phyloP scores from a whole-genome alignment of 2,888 invertebrate genomes.

The Dicycla oo region DNA sequence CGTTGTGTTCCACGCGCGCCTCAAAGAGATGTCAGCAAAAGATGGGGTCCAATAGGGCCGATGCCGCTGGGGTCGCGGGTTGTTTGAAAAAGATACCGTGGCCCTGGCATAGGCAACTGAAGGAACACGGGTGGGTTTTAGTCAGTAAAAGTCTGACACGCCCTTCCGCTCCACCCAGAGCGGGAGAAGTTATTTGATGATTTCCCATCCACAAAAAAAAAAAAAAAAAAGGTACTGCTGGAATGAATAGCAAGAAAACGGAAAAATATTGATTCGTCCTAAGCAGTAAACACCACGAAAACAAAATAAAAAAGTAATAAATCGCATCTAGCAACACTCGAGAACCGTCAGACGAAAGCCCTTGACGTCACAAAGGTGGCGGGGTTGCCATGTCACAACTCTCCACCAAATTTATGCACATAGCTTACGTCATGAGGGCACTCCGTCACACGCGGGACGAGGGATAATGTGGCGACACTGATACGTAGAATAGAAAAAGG shows the following conservation, averaged over 20 bases:
- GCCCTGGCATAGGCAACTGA: no score
- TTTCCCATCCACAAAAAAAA: no score
- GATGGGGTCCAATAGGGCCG: no score
- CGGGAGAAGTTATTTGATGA: no score
- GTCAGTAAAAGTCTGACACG: no score
- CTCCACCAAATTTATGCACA: constrained; percentile 86
- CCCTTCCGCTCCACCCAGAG: no score
- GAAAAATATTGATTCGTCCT: constrained; percentile 9
- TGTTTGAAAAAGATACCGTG: no score
- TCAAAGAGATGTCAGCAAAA: no score
- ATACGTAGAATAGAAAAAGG: constrained; percentile 55
- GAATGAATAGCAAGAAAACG: neutral
- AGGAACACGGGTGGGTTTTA: no score
- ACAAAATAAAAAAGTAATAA: constrained; percentile 62
- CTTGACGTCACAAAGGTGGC: constrained; percentile 75
- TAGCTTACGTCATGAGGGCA: constrained; percentile 81
- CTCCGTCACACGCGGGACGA: constrained; percentile 75
- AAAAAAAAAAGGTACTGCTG: no score
- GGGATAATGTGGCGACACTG: constrained; percentile 71
- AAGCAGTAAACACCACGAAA: constrained; percentile 47
- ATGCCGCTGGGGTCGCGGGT: no score
- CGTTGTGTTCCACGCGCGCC: no score
- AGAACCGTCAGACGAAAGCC: constrained; percentile 67
- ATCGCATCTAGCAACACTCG: constrained; percentile 62
- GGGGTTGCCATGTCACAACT: constrained; percentile 77